Evolutionary conservation across 2,888 invertebrate genomes (phyloP).

Genomic region (Cryptus armator): DNA sequence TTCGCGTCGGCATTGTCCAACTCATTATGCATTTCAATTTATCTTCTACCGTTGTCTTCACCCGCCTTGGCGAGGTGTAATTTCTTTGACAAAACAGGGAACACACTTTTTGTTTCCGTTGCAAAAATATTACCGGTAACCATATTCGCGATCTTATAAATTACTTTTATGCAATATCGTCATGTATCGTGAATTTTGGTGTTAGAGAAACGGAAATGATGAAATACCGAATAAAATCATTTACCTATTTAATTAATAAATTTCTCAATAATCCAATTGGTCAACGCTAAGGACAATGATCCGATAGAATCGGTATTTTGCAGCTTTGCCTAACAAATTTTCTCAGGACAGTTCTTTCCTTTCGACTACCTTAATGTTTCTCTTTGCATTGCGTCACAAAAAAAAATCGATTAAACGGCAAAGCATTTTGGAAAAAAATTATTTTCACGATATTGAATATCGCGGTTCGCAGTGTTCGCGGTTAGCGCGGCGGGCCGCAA

Average conservation of each 20-base stretch:
- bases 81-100: neutral
- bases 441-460: neutral
- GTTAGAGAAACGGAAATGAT: too few relatives aligned
- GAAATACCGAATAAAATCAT: too few relatives aligned
- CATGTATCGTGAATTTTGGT: too few relatives aligned
- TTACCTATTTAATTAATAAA: too few relatives aligned
- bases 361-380: too few relatives aligned
- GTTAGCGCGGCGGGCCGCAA: neutral
- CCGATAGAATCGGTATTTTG: too few relatives aligned
- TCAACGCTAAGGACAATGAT: too few relatives aligned
- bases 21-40: constrained; percentile 76
- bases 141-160: neutral
- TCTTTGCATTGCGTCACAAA: too few relatives aligned
- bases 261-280: too few relatives aligned
- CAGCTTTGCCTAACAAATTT: too few relatives aligned
- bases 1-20: constrained; percentile 76
- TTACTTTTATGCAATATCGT: too few relatives aligned
- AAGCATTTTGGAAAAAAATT: neutral
- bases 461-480: neutral
- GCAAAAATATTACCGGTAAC: neutral
- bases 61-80: neutral
- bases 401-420: neutral
- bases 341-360: too few relatives aligned
- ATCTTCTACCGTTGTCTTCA: constrained; percentile 2
- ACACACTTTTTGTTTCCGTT: neutral